phyloP scores from a whole-genome alignment of 2,113 vertebrate species.

The Rhinopithecus roxellana region DNA sequence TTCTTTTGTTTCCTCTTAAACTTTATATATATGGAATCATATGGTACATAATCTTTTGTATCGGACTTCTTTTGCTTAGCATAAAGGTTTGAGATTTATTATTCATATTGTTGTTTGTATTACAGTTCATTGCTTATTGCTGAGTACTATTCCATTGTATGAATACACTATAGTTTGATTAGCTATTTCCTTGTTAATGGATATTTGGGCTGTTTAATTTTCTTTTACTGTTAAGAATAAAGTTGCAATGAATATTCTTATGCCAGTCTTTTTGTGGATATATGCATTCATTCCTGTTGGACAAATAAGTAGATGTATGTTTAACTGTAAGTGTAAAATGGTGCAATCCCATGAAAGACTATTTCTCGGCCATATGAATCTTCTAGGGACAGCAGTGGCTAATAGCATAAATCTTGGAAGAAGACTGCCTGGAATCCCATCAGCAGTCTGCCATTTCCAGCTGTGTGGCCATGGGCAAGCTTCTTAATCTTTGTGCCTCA shows the following conservation, averaged over 20 bases:
- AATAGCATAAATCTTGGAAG: not conserved
- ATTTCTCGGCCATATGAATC: not conserved
- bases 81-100: not conserved
- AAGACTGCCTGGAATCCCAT: not conserved
- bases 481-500: not conserved
- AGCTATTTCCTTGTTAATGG: not conserved
- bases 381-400: not conserved
- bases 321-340: not conserved
- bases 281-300: not conserved
- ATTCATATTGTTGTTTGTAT: not conserved
- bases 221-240: not conserved
- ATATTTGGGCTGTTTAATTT: not conserved
- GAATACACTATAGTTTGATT: not conserved
- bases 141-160: not conserved
- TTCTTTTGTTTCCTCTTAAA: not conserved
- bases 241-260: not conserved
- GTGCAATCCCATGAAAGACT: not conserved
- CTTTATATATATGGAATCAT: not conserved
- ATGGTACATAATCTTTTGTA: not conserved
- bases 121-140: not conserved
- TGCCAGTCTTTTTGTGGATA: not conserved
- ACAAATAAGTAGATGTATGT: not conserved
- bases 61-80: not conserved
- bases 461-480: not conserved
- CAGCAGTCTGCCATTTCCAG: not conserved